A percentile compares a stretch with the other conserved stretches of the same genome.
Conservation (phyloP, 2,797 vertebrate genomes). For the Bovichtus diacanthus region DNA sequence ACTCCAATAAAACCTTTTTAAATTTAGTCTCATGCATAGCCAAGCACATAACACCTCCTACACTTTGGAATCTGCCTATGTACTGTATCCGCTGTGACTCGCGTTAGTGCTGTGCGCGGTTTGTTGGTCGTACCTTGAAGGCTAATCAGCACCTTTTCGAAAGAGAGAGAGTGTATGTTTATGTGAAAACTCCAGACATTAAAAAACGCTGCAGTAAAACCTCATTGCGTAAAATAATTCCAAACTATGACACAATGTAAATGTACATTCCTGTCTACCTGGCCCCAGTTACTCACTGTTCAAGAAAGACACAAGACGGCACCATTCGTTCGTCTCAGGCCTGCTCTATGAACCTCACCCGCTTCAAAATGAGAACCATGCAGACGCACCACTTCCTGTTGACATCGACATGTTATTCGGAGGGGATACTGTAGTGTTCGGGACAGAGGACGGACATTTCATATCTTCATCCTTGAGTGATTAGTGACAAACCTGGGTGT, state of each 20-base stretch:
- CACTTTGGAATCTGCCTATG: slow-evolving; percentile 66
- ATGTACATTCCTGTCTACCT: slow-evolving; percentile 73
- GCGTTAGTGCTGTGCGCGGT: slow-evolving; percentile 52
- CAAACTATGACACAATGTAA: slow-evolving; percentile 68
- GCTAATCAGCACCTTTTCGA: slow-evolving; percentile 73
- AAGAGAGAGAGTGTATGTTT: slow-evolving; percentile 30
- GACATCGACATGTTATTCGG: slow-evolving; percentile 55
- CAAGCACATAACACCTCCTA: slow-evolving; percentile 76
- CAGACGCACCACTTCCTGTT: slow-evolving; percentile 61
- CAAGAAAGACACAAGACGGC: slow-evolving; percentile 55
- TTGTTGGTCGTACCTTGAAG: slow-evolving; percentile 71
- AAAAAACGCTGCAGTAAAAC: slow-evolving; percentile 69
- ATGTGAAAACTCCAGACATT: slow-evolving; percentile 49
- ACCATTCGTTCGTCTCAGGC: slow-evolving; percentile 44
- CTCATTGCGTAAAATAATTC: slow-evolving; percentile 60
- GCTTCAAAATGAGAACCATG: slow-evolving; percentile 58
- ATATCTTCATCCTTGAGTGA: slow-evolving; percentile 64
- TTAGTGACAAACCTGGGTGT: slow-evolving; percentile 53
- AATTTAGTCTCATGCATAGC: slow-evolving; percentile 85
- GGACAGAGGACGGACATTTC: slow-evolving; percentile 57
- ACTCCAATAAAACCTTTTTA: slow-evolving; percentile 74
- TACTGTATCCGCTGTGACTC: slow-evolving; percentile 53
- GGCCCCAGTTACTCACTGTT: slow-evolving; percentile 53
- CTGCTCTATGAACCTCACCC: slow-evolving; percentile 25
- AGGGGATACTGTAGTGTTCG: slow-evolving; percentile 43